A percentile compares a stretch with the other conserved stretches of the same genome.
These are phyloP conservation scores for Sinhomidia bicolor DNA, from an alignment of 2,888 invertebrate species.

Conservation along the genomic window DNA sequence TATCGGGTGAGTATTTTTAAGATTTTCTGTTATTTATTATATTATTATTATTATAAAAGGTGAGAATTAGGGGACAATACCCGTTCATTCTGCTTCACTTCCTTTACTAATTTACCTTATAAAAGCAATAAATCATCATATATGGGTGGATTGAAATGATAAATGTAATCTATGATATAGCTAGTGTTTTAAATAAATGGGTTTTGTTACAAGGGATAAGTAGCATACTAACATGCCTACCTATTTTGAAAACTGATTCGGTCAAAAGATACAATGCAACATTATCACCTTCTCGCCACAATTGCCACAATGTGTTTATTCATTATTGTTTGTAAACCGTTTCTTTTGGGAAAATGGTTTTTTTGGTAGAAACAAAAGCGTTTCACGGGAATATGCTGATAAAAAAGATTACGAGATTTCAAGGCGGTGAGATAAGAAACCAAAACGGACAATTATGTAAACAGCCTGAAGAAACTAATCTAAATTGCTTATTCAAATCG, in stretches of 20 bases:
- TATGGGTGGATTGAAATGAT: not conserved
- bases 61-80: not conserved
- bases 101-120: not conserved
- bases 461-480: not conserved
- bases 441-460: no score
- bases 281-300: not conserved
- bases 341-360: no score
- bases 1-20: not conserved
- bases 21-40: no score
- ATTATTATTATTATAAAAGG: no score
- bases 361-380: no score
- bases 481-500: not conserved
- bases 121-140: not conserved
- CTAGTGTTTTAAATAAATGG: not conserved
- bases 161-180: not conserved
- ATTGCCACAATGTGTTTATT: not conserved
- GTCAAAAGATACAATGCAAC: not conserved
- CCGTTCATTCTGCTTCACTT: not conserved
- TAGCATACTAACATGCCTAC: not conserved
- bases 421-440: no score
- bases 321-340: no score
- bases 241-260: not conserved
- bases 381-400: no score
- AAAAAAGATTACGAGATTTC: no score
- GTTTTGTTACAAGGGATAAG: no score